A percentile compares a stretch with the other conserved stretches of the same genome.
These are phyloP conservation scores for Drosophila birchii DNA, from an alignment of 2,888 invertebrate species.

Conservation along the genomic window DNA sequence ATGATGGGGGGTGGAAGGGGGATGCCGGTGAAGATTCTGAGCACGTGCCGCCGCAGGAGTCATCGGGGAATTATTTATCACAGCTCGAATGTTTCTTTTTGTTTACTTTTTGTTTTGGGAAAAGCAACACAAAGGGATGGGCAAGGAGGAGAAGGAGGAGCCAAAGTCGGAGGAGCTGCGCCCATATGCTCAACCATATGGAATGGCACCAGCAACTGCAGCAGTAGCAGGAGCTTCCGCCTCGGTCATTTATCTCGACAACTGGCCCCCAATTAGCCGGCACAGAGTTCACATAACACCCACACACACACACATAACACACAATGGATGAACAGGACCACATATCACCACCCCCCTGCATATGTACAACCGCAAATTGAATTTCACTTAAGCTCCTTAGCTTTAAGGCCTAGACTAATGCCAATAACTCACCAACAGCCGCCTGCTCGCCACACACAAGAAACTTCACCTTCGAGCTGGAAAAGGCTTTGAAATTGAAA, in stretches of 20 bases:
- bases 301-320: conserved; percentile 36
- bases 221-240: conserved; percentile 27
- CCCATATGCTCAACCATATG: conserved; percentile 60
- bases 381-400: conserved; percentile 70
- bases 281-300: conserved; percentile 17
- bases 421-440: conserved; percentile 55
- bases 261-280: conserved; percentile 49
- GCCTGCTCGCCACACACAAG: conserved; percentile 61
- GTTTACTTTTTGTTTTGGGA: conserved; percentile 62
- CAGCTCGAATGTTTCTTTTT: conserved; percentile 41
- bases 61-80: conserved; percentile 70
- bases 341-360: conserved; percentile 49
- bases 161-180: not conserved
- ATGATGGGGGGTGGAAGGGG: not conserved
- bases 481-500: conserved; percentile 35
- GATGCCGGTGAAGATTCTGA: conserved; percentile 31
- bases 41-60: conserved; percentile 67
- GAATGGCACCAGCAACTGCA: conserved; percentile 34
- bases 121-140: conserved; percentile 75
- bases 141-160: not conserved
- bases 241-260: conserved; percentile 73
- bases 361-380: conserved; percentile 72
- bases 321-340: conserved; percentile 46
- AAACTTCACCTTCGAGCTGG: conserved; percentile 35
- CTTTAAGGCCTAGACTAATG: conserved; percentile 73